phyloP scores from a whole-genome alignment of 2,113 vertebrate species.

The Apodemus speciosus region DNA sequence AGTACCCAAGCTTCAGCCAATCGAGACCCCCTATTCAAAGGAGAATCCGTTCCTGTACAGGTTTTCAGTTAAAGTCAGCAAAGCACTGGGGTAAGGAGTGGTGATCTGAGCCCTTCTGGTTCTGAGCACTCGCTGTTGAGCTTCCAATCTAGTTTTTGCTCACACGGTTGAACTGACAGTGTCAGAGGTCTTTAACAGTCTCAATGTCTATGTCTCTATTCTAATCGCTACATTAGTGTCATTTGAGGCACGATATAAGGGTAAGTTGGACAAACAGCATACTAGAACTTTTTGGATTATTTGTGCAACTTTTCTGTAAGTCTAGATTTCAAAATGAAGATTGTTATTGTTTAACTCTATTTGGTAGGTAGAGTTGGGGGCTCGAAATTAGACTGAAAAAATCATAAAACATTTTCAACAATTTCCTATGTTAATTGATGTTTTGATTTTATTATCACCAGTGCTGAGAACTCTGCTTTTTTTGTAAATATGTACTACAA shows the following conservation, averaged over 20 bases:
- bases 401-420: background rate
- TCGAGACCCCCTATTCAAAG: background rate
- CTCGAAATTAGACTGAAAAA: background rate
- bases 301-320: slow-evolving; percentile 18
- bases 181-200: background rate
- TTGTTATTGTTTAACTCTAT: background rate
- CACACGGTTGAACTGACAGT: background rate
- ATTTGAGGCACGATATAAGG: background rate
- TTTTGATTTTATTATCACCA: background rate
- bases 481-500: background rate
- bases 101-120: background rate
- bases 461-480: background rate
- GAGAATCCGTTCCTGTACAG: background rate
- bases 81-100: background rate
- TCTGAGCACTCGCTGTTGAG: background rate
- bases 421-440: background rate
- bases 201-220: background rate
- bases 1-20: background rate
- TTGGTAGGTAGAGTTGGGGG: background rate
- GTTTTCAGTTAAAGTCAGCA: background rate
- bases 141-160: background rate
- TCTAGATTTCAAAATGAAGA: background rate
- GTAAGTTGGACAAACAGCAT: background rate
- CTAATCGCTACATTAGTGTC: background rate
- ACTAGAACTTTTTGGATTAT: background rate